Evolutionary conservation across 2,797 vertebrate genomes (phyloP).

Genomic region (Eutrigla gurnardus): DNA sequence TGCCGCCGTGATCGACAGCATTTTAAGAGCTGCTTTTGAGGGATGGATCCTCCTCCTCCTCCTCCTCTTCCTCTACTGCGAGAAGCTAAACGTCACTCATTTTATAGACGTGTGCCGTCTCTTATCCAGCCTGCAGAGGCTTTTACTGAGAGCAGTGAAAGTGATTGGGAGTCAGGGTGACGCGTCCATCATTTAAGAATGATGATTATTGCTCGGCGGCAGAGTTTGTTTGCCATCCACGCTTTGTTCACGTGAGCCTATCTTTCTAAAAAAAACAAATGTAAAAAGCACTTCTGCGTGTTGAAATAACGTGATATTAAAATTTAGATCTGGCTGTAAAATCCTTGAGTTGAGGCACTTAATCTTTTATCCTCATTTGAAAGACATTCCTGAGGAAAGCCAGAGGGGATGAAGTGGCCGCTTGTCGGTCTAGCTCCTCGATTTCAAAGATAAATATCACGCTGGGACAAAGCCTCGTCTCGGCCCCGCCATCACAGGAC

Average conservation of each 20-base stretch:
- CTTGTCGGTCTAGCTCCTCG: conserved; percentile 55
- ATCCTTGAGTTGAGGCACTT: conserved; percentile 37
- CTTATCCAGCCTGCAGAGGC: conserved; percentile 48
- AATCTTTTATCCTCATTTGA: conserved; percentile 64
- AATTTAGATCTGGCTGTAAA: conserved; percentile 38
- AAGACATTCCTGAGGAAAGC: conserved; percentile 43
- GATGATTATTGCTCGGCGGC: conserved; percentile 32
- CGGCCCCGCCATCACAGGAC: conserved; percentile 59
- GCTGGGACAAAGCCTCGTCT: conserved; percentile 57
- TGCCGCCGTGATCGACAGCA: conserved; percentile 65
- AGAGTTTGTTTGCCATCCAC: conserved; percentile 34
- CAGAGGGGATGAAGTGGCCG: conserved; percentile 53
- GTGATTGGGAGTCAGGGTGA: conserved; percentile 27
- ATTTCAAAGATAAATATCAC: conserved; percentile 71
- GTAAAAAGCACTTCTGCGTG: conserved; percentile 31
- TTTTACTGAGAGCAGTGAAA: conserved; percentile 40
- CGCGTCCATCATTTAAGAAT: conserved; percentile 41
- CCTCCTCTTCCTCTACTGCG: conserved; percentile 36
- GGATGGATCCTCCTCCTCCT: conserved; percentile 37
- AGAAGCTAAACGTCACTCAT: conserved; percentile 52
- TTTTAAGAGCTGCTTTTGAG: conserved; percentile 64
- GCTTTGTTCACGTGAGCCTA: conserved; percentile 3
- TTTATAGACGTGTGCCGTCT: conserved; percentile 51
- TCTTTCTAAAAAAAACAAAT: neutral
- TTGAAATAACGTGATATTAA: conserved; percentile 46